Evolutionary conservation across 1,140 invertebrate species (phyloP).

Genomic region (Diabrotica undecimpunctata): DNA sequence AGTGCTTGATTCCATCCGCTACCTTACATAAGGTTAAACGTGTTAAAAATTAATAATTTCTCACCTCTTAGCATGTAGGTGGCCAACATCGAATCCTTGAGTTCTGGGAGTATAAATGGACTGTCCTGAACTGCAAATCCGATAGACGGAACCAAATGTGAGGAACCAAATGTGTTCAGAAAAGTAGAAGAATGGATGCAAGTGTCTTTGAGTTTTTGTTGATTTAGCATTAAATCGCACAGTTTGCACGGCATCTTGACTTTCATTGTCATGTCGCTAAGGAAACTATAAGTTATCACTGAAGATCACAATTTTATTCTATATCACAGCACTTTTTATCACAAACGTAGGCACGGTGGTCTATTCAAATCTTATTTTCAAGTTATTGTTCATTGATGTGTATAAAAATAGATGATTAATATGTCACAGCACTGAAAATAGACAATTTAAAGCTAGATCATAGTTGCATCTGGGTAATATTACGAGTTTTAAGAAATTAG

Average conservation of each 20-base stretch:
- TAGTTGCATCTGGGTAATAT: too few relatives aligned
- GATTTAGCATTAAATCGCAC: slow-evolving; percentile 47
- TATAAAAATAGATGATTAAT: too few relatives aligned
- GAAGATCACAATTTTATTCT: slow-evolving; percentile 31
- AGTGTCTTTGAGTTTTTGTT: slow-evolving; percentile 46
- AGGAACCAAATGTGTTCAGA: slow-evolving; percentile 28
- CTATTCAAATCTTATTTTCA: too few relatives aligned
- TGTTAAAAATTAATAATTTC: neutral
- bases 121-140: slow-evolving; percentile 44
- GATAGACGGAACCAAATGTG: slow-evolving; percentile 44
- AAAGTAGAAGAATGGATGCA: slow-evolving; percentile 48
- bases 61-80: slow-evolving; percentile 56
- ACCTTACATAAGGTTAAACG: too few relatives aligned
- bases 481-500: too few relatives aligned
- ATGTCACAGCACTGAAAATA: too few relatives aligned
- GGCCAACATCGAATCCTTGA: slow-evolving; percentile 57
- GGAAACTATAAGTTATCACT: slow-evolving; percentile 23
- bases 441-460: too few relatives aligned
- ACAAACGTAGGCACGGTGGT: slow-evolving; percentile 23
- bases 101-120: slow-evolving; percentile 49
- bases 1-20: too few relatives aligned
- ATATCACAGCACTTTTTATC: slow-evolving; percentile 33
- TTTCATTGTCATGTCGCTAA: slow-evolving; percentile 38
- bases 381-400: too few relatives aligned
- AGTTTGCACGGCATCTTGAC: slow-evolving; percentile 52